Percentiles rank a stretch among this genome's conserved stretches.
phyloP scores from a whole-genome alignment of 2,113 vertebrate genomes.

The Petaurus breviceps region DNA sequence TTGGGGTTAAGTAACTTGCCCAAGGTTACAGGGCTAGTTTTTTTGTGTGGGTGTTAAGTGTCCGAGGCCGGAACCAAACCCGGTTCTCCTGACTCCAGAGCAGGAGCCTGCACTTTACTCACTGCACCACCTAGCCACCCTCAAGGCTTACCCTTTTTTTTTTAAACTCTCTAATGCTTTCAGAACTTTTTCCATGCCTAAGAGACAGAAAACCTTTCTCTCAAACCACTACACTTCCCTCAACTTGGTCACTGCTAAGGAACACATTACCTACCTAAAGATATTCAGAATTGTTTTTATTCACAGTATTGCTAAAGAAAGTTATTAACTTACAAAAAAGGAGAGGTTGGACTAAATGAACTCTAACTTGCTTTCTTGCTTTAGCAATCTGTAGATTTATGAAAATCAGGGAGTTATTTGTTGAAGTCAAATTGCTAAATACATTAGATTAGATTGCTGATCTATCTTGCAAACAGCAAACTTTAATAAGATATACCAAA shows the following conservation, averaged over 20 bases:
- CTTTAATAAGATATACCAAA: constrained; percentile 6
- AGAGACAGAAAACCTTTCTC: not conserved
- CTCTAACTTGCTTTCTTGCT: not conserved
- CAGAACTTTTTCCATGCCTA: not conserved
- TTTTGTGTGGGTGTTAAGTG: too few species aligned
- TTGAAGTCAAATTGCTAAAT: constrained; percentile 8
- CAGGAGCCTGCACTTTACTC: too few species aligned
- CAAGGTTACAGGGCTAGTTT: too few species aligned
- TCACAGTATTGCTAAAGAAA: not conserved
- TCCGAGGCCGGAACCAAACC: too few species aligned
- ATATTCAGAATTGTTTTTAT: too few species aligned
- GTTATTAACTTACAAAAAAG: not conserved
- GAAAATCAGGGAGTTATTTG: constrained; percentile 2
- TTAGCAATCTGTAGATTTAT: not conserved
- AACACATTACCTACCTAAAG: too few species aligned
- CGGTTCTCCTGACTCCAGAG: too few species aligned
- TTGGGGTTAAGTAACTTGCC: too few species aligned
- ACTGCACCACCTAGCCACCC: too few species aligned
- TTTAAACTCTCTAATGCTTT: not conserved
- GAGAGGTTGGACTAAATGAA: not conserved
- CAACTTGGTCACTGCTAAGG: not conserved
- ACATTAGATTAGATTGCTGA: constrained; percentile 20
- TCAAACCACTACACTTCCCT: not conserved
- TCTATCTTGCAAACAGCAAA: constrained; percentile 10
- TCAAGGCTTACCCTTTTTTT: too few species aligned